A percentile compares a stretch with the other conserved stretches of the same genome.
Conservation (phyloP, 2,797 vertebrate genomes). For the Esox lucius region DNA sequence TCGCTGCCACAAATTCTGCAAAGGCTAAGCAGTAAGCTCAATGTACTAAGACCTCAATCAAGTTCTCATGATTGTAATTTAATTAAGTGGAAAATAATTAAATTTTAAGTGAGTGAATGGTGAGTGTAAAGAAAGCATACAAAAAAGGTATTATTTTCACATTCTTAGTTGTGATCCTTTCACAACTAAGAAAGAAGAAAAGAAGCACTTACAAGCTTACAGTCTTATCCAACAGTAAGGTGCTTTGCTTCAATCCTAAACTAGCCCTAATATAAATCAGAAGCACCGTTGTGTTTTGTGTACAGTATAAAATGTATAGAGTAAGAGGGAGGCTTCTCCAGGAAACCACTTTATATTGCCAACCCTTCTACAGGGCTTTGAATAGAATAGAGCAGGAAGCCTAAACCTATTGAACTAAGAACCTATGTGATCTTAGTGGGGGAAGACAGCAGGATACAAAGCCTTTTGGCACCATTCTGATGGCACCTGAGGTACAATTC, state of each 20-base stretch:
- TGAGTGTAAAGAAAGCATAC: background rate
- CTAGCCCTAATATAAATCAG: background rate
- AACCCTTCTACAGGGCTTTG: conserved; percentile 30
- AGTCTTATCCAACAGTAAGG: background rate
- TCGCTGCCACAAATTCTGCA: background rate
- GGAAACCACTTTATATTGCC: conserved; percentile 10
- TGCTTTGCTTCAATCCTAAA: background rate
- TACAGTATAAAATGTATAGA: background rate
- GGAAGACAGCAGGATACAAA: conserved; percentile 29
- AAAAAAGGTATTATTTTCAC: conserved; percentile 6
- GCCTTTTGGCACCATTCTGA: conserved; percentile 16
- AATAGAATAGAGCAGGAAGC: conserved; percentile 33
- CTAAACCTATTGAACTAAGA: conserved; percentile 27
- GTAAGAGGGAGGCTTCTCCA: background rate
- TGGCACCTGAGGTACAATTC: conserved; percentile 18
- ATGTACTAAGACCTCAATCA: background rate
- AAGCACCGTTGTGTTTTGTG: background rate
- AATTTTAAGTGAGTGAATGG: background rate
- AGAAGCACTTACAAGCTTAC: conserved; percentile 14
- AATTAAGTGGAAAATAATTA: conserved; percentile 4
- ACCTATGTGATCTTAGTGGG: conserved; percentile 22
- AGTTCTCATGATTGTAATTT: conserved; percentile 1
- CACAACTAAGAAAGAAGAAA: too few species aligned
- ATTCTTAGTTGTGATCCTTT: background rate
- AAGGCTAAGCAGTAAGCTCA: background rate